Conservation (phyloP, 2,888 invertebrate species). For the Ashinkailepas kermadecensis region DNA sequence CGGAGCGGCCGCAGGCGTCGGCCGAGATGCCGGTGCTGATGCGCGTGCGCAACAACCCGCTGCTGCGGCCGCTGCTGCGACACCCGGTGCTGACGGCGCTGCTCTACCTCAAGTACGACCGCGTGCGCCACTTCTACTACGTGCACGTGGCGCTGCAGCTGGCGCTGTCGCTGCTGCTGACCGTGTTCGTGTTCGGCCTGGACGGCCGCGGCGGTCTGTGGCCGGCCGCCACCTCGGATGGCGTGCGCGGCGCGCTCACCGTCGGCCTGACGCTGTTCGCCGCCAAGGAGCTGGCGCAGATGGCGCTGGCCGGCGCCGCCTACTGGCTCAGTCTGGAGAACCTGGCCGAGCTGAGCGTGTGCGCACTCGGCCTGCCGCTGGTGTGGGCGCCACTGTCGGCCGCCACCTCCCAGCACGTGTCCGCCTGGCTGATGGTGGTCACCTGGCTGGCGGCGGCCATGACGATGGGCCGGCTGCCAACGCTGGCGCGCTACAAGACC, state of each 20-base stretch:
- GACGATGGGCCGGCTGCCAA: slow-evolving; percentile 31
- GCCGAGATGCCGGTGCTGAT: slow-evolving; percentile 6
- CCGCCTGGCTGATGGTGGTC: slow-evolving; percentile 33
- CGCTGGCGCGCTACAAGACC: slow-evolving; percentile 32
- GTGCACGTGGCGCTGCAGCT: background rate
- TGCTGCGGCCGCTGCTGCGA: background rate
- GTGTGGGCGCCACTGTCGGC: background rate
- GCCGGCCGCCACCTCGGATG: background rate
- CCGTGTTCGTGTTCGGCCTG: background rate
- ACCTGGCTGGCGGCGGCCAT: slow-evolving; percentile 33
- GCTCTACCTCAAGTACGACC: slow-evolving; percentile 20
- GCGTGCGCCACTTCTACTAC: background rate
- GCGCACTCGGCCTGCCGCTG: background rate
- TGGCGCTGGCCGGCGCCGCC: background rate
- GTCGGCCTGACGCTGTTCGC: background rate
- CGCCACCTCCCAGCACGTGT: slow-evolving; percentile 27
- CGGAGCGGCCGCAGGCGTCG: background rate
- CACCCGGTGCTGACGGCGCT: background rate
- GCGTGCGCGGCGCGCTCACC: background rate
- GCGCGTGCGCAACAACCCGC: background rate
- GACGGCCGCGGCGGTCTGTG: background rate
- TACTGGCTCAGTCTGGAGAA: slow-evolving; percentile 2
- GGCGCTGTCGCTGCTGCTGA: background rate
- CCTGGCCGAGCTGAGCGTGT: background rate
- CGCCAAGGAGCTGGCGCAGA: background rate